Conservation (phyloP, 1,140 invertebrate species). For the Dolichoris vasculosae region DNA sequence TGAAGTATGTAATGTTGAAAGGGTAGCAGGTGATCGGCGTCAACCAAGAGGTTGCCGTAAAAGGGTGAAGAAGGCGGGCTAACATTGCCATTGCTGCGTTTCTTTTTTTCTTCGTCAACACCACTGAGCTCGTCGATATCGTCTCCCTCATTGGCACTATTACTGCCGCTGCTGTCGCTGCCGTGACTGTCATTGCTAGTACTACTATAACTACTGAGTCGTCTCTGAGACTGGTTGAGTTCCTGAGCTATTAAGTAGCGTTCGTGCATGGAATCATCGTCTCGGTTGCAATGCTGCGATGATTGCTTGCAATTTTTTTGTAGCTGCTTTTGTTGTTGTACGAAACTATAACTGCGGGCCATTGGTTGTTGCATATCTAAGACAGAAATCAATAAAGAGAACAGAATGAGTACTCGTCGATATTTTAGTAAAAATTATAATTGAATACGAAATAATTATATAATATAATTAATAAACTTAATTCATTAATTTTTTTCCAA, state of each 20-base stretch:
- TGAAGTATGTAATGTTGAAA: conserved; percentile 92
- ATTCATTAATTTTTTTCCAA: too few species aligned
- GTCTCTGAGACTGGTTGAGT: conserved; percentile 62
- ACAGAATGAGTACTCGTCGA: too few species aligned
- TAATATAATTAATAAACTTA: too few species aligned
- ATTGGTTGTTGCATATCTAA: conserved; percentile 70
- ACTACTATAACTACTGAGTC: conserved; percentile 69
- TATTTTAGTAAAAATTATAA: too few species aligned
- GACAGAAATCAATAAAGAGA: not conserved
- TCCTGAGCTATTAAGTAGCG: conserved; percentile 79
- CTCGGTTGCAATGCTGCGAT: conserved; percentile 71
- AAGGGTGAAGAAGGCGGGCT: conserved; percentile 71
- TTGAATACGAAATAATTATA: too few species aligned
- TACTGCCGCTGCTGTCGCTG: conserved; percentile 67
- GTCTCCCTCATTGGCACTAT: conserved; percentile 63
- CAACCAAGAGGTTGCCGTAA: conserved; percentile 67
- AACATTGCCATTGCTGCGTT: conserved; percentile 71
- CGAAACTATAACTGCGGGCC: conserved; percentile 83
- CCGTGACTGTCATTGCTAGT: conserved; percentile 68
- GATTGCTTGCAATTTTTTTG: conserved; percentile 72
- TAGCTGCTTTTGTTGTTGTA: conserved; percentile 78
- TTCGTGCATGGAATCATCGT: conserved; percentile 88
- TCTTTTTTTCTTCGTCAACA: conserved; percentile 65
- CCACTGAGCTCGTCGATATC: conserved; percentile 51
- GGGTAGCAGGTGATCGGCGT: conserved; percentile 82